Conservation (phyloP, 2,888 invertebrate species). For the Odontocerum albicorne region DNA sequence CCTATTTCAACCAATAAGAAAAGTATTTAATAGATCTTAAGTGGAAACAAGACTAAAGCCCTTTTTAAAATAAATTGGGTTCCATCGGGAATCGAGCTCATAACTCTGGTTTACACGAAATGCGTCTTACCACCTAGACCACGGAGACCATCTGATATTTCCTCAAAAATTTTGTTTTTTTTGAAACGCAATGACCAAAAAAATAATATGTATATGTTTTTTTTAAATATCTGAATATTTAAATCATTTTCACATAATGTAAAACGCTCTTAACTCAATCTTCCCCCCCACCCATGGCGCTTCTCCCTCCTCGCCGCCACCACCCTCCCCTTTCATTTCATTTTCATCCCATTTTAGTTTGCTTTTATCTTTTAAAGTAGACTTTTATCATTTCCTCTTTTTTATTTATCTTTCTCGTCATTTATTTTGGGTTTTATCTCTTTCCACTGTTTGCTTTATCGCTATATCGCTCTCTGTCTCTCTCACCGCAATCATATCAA, state of each 20-base stretch:
- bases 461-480: slow-evolving; percentile 6
- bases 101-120: no score
- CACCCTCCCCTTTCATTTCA: slow-evolving; percentile 34
- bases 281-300: not conserved
- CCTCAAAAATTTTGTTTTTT: no score
- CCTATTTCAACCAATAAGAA: no score
- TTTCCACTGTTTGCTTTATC: slow-evolving; percentile 5
- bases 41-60: no score
- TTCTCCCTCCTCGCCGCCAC: slow-evolving; percentile 11
- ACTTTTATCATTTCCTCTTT: slow-evolving; percentile 37
- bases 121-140: no score
- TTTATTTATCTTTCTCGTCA: slow-evolving; percentile 37
- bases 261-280: not conserved
- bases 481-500: slow-evolving; percentile 21
- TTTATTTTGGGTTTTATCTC: slow-evolving; percentile 33
- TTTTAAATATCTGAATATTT: no score
- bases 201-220: no score
- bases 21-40: no score
- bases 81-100: no score
- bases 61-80: no score
- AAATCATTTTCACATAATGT: slow-evolving; percentile 1
- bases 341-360: slow-evolving; percentile 37
- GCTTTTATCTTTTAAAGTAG: slow-evolving; percentile 37
- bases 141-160: no score
- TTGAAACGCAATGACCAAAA: no score